phyloP scores from a whole-genome alignment of 2,113 vertebrate species.

The Melanerpes aurifrons region DNA sequence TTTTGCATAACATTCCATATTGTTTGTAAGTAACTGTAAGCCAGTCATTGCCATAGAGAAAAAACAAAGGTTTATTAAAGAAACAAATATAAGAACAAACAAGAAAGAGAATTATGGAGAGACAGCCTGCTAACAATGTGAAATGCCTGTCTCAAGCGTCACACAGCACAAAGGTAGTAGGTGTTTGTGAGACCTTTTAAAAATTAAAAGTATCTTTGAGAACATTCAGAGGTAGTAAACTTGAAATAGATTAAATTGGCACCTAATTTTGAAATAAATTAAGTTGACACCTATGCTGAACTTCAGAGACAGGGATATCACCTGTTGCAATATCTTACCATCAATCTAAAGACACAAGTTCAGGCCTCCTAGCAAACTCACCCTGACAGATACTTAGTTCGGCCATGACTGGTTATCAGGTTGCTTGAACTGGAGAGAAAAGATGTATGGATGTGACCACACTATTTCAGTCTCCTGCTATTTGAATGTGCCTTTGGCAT shows the following conservation, averaged over 20 bases:
- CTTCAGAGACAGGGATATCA: neutral
- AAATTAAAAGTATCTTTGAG: neutral
- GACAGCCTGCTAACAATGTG: neutral
- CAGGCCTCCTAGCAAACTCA: neutral
- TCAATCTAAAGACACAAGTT: neutral
- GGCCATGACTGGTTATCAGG: neutral
- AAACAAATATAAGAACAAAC: neutral
- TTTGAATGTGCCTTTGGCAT: neutral
- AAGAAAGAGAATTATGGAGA: neutral
- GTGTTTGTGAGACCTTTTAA: neutral
- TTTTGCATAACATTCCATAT: neutral
- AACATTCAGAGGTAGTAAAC: neutral
- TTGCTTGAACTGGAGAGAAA: neutral
- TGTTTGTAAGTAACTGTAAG: conserved; percentile 2
- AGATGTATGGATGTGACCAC: neutral
- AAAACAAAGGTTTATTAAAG: conserved; percentile 16
- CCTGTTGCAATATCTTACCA: neutral
- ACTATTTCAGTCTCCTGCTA: neutral
- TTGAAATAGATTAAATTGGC: neutral
- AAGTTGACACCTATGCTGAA: neutral
- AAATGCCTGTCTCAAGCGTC: neutral
- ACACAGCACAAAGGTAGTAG: neutral
- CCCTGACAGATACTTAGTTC: neutral
- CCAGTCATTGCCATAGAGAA: conserved; percentile 3
- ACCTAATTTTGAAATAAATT: neutral